Evolutionary conservation across 2,113 vertebrate genomes (phyloP), one percentile per base, ranked within the genome.

Genomic region (Oreochromis tanganicae): DNA sequence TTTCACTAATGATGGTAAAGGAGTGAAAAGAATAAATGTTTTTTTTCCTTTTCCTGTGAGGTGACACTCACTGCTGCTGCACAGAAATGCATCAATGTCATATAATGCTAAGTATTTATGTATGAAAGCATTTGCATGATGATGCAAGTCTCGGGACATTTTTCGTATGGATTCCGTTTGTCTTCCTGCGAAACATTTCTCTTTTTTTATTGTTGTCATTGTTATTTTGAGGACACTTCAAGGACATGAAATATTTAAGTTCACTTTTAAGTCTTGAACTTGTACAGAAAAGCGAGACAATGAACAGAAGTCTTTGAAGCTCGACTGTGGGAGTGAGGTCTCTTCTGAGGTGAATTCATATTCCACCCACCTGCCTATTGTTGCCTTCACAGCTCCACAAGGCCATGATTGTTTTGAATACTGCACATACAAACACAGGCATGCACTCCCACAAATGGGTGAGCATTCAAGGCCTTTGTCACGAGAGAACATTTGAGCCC

Each of bases 301-400:
- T 88, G 82, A 93, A 89, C 86, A 85, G 14, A 63, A 83, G 84
- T 57, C 85, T 91, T 88, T 91, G 89, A 93, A 93, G 87, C 87
- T 68, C 6, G 4, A 59, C 81, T 83, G 85, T 84, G 52, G 78
- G 81, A 81, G 71, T 41, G 48, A 83, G 81, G 85, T 89, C 82
- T 87, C 87, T 78, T 89, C 85, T 87, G 82, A 78, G 85, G 61
- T 46, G 43, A 81, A 94, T 84, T 93, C 85, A 52, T 92, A 87
- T 92, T 94, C 92, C 92, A 19, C 93, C 95, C 93, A 93, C 93
- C 87, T 91, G 91, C 84, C 80, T 10, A 91, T 88, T 93, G 85
- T 81, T 85, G 88, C 43, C 9, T 27, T 17, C 85, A 12, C 59
- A 81, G 48, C 55, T 55, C 8, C 89, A 91, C 88, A 88, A 92